Base-by-base conservation (phyloP, 2,888 invertebrate genomes). In the Epirrhoe alternata region DNA sequence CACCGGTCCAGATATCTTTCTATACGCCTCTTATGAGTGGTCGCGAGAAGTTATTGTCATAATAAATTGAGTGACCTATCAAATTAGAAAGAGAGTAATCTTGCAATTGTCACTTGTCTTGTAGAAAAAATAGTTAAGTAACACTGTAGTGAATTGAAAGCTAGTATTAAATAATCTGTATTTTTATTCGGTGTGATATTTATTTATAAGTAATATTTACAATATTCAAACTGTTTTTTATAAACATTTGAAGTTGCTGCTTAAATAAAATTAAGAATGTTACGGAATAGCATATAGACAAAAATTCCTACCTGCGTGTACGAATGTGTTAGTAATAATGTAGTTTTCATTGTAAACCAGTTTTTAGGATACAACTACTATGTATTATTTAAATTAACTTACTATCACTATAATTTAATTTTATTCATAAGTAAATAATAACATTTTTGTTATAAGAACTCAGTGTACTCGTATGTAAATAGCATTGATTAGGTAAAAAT, bases 101-200 rank as follows among this genome's bases (percentile, higher is more conserved):
- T 24, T 24, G 24, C 24, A 24, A 24, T 24, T 24, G 3, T n/a
- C n/a, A n/a, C n/a, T 24, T 24, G 24, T n/a, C 24, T 24, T 3
- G 24, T 2, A 24, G 24, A 24, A 24, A 24, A 33, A 5, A 33
- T 33, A 33, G 7, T 33, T 33, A 33, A 33, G 33, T 38, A 38
- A 38, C 35, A 8, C 35, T 8, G 35, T 35, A 35, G 10, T 12
- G n/a, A 24, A 59, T 58, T 55, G 10, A 56, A 45, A 57, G 47
- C 5, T 69, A 72, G 71, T 75, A 74, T 64, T 69, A 74, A 71
- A 69, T 69, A 71, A 71, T 67, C 71, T 68, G 69, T 74, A 74
- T 78, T 77, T 71, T 80, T 83, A 81, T 80, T 84, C 74, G 82
- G 89, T 89, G 90, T 90, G 89, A 90, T 89, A 89, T 86, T 82